Evolutionary conservation across 2,113 vertebrate species (phyloP), one percentile per base, ranked within the genome.

Genomic region (Phoxinus phoxinus): DNA sequence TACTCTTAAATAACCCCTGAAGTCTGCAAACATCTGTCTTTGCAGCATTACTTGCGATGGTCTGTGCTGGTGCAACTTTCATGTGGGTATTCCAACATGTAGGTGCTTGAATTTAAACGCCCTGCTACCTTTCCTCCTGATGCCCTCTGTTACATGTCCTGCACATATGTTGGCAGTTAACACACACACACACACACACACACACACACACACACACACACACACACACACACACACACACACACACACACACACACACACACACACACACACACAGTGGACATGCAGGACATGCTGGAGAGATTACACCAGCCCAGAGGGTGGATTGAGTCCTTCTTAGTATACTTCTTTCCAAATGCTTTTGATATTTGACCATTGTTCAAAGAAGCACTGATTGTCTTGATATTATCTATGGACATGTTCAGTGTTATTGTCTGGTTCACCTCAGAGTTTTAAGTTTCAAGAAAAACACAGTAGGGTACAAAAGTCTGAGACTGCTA

Each of bases 121-220:
- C 21, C 37, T 4, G 32, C 25, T 83, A 71, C 65, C 72, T 72
- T 53, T 81, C 69, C 77, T 65, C 72, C 82, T 21, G 41, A 25
- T 46, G 5, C 27, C 32, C 58, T 37, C 51, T 59, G 77, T 84
- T 73, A 25, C 78, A 25, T 23, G 27, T 59, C 32, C 27, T n/a
- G 35, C 72, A 89, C 88, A 89, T 72, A 73, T 86, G 84, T 35
- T 75, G 80, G 25, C 80, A 85, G 74, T 89, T 89, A 87, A 44
- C 84, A 27, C 76, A 74, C 75, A 65, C 81, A 86, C 69, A 84
- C 81, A 48, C 37, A 51, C 11, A 46, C 44, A 46, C 44, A 46
- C 44, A 48, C 41, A 44, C 41, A 44, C 41, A 44, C 41, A 44
- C 41, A 41, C 41, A 41, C 41, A 41, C 41, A 41, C 41, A 41